Percentiles rank a stretch among this genome's conserved stretches.
Evolutionary conservation across 2,797 vertebrate genomes (phyloP).

Genomic region (Mycteria americana): DNA sequence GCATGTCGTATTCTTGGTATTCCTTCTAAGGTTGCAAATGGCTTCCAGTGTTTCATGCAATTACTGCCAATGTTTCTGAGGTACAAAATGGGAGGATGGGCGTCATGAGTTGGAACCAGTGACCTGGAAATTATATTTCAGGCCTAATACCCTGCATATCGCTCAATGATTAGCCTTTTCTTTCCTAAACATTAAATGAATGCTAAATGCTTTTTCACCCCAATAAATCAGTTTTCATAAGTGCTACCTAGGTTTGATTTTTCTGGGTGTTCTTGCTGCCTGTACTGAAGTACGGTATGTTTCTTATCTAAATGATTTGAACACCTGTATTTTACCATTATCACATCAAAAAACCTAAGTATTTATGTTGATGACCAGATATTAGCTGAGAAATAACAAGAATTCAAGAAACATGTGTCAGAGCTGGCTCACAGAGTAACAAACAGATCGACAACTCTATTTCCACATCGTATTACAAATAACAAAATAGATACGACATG

Average conservation of each 20-base stretch:
- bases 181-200: not conserved
- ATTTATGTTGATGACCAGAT: not conserved
- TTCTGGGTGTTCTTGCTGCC: not conserved
- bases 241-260: not conserved
- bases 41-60: not conserved
- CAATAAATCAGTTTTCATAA: rapidly evolving
- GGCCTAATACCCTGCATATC: not conserved
- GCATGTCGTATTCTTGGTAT: rapidly evolving
- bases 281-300: not conserved
- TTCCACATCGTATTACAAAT: not conserved
- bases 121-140: not conserved
- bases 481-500: not conserved
- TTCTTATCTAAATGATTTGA: not conserved
- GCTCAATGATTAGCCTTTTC: not conserved
- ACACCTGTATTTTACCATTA: not conserved
- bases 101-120: not conserved
- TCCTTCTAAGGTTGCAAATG: not conserved
- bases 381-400: not conserved
- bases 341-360: not conserved
- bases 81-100: not conserved
- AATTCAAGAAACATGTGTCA: not conserved
- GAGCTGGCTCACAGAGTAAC: not conserved
- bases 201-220: not conserved
- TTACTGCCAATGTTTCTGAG: not conserved
- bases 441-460: not conserved